These are phyloP conservation scores for Ctenopoma multispine DNA, from an alignment of 2,797 vertebrate genomes.

Conservation along the genomic window DNA sequence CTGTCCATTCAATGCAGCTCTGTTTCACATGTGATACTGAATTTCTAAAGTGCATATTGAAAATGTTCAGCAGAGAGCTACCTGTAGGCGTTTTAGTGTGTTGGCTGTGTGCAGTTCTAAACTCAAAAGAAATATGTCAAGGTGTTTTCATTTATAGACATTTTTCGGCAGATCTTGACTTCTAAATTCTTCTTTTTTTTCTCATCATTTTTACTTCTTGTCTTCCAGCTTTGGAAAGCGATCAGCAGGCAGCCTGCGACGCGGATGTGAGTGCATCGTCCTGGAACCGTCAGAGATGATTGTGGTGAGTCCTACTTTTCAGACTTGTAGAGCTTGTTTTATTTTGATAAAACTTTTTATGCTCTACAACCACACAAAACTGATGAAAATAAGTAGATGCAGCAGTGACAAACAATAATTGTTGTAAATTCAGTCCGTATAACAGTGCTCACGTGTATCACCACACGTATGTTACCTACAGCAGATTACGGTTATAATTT, in stretches of 20 bases:
- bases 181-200: neutral
- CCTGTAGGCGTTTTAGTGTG: neutral
- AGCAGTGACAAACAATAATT: neutral
- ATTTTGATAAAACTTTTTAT: neutral
- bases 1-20: constrained; percentile 59
- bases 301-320: constrained; percentile 89
- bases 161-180: neutral
- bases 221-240: constrained; percentile 94
- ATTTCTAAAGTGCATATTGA: constrained; percentile 53
- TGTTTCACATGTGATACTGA: constrained; percentile 35
- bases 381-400: neutral
- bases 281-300: constrained; percentile 99
- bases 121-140: neutral
- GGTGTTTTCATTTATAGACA: neutral
- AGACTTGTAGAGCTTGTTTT: neutral
- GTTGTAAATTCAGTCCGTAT: neutral
- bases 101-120: neutral
- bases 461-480: neutral
- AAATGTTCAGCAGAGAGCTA: constrained; percentile 10
- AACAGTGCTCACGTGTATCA: neutral
- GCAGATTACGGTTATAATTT: neutral
- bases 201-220: neutral
- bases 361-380: neutral
- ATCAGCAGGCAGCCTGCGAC: constrained; percentile 95
- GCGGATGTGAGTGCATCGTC: constrained; percentile 98